Evolutionary conservation across 1,140 invertebrate species (phyloP).

Genomic region (Leptinotarsa lineolata): DNA sequence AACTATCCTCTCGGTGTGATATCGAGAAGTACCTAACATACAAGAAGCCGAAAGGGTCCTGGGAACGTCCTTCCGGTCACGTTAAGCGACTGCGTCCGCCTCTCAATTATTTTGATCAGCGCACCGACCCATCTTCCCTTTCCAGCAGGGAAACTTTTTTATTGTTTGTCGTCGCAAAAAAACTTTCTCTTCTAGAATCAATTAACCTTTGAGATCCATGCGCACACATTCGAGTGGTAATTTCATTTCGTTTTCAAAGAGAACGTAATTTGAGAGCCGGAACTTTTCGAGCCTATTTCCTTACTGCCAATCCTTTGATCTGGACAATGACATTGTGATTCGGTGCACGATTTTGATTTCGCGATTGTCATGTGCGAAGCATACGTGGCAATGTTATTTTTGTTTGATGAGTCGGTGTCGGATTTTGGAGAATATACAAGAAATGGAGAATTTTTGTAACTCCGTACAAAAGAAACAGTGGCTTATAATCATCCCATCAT

Average conservation of each 20-base stretch:
- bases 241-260: conserved; percentile 17
- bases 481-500: too few relatives aligned
- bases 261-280: neutral
- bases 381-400: neutral
- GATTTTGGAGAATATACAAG: too few relatives aligned
- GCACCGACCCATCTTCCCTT: neutral
- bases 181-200: conserved; percentile 7
- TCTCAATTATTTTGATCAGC: too few relatives aligned
- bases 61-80: too few relatives aligned
- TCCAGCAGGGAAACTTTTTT: neutral
- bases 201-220: conserved; percentile 19
- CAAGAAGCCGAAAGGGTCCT: too few relatives aligned
- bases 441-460: too few relatives aligned
- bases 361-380: neutral
- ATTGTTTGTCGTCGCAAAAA: conserved; percentile 6
- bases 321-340: conserved; percentile 15
- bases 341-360: neutral
- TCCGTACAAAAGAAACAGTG: too few relatives aligned
- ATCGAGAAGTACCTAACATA: too few relatives aligned
- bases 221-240: conserved; percentile 1
- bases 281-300: conserved; percentile 14
- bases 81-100: too few relatives aligned
- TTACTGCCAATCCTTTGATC: conserved; percentile 13
- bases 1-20: too few relatives aligned
- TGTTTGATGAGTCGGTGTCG: neutral